Conservation (phyloP, 2,113 vertebrate species). For the Xyrauchen texanus region DNA sequence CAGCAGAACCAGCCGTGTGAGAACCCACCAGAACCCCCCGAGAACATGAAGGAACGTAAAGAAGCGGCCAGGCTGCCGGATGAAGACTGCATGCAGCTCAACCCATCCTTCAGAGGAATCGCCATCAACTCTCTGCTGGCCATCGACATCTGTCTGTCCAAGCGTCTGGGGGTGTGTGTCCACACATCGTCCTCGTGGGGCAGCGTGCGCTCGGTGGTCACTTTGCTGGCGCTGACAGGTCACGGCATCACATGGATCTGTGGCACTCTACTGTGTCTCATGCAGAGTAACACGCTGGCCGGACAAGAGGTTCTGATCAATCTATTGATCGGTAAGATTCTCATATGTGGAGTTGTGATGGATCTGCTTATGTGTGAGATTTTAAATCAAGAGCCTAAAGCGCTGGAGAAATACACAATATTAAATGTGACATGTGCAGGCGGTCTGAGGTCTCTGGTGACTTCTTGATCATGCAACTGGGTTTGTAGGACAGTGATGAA, state of each 20-base stretch:
- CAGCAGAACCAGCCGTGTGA: constrained; percentile 63
- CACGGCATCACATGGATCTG: constrained; percentile 93
- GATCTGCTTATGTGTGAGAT: constrained; percentile 89
- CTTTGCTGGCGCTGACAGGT: constrained; percentile 88
- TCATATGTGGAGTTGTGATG: too few relatives aligned
- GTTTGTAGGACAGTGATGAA: not conserved
- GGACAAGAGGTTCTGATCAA: constrained; percentile 96
- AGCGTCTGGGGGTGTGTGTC: constrained; percentile 90
- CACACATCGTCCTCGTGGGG: constrained; percentile 86
- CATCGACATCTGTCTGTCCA: constrained; percentile 95
- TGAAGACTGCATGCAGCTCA: constrained; percentile 97
- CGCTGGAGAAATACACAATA: too few relatives aligned
- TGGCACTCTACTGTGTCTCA: constrained; percentile 90
- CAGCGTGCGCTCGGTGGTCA: constrained; percentile 89
- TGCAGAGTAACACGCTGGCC: constrained; percentile 89
- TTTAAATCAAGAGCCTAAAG: too few relatives aligned
- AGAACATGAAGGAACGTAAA: constrained; percentile 75
- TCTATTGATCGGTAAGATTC: constrained; percentile 13
- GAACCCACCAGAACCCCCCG: constrained; percentile 61
- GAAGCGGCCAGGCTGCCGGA: constrained; percentile 85
- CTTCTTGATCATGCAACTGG: constrained; percentile 23
- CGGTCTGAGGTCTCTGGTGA: too few relatives aligned
- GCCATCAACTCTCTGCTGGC: constrained; percentile 92
- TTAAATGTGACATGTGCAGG: too few relatives aligned
- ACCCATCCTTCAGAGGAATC: constrained; percentile 93